phyloP scores from a whole-genome alignment of 2,888 invertebrate species.

The Hyalella azteca region DNA sequence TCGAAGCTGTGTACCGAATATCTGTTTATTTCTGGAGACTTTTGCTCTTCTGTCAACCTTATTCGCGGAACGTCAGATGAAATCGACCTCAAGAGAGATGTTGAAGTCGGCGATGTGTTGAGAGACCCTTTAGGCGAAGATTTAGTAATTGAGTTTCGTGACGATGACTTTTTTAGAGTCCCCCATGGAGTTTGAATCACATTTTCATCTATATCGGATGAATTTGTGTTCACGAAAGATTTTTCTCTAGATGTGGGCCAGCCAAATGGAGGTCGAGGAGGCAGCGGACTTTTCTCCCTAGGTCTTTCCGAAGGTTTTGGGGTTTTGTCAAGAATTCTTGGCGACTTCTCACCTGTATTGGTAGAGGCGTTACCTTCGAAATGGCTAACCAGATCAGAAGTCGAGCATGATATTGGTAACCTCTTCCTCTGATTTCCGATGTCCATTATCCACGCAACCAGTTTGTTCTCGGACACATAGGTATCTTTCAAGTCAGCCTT shows the following conservation, averaged over 20 bases:
- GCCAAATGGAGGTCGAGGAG: constrained; percentile 38
- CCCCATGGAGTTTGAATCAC: constrained; percentile 57
- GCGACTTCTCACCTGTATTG: neutral
- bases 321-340: neutral
- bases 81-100: neutral
- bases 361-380: constrained; percentile 40
- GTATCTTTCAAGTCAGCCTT: constrained; percentile 13
- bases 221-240: constrained; percentile 16
- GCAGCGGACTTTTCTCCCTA: neutral
- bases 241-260: neutral
- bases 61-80: constrained; percentile 24
- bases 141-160: constrained; percentile 45
- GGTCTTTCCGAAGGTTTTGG: neutral
- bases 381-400: constrained; percentile 45
- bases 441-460: constrained; percentile 54
- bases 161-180: constrained; percentile 48
- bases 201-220: constrained; percentile 32
- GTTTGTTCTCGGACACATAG: constrained; percentile 46
- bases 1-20: neutral
- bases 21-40: neutral
- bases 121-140: constrained; percentile 46
- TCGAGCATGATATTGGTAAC: neutral
- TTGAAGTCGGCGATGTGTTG: neutral
- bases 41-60: constrained; percentile 19
- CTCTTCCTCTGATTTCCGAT: constrained; percentile 42